A percentile compares a stretch with the other conserved stretches of the same genome.
These are phyloP conservation scores for Scalopus aquaticus DNA, from an alignment of 2,113 vertebrate species.

Conservation along the genomic window DNA sequence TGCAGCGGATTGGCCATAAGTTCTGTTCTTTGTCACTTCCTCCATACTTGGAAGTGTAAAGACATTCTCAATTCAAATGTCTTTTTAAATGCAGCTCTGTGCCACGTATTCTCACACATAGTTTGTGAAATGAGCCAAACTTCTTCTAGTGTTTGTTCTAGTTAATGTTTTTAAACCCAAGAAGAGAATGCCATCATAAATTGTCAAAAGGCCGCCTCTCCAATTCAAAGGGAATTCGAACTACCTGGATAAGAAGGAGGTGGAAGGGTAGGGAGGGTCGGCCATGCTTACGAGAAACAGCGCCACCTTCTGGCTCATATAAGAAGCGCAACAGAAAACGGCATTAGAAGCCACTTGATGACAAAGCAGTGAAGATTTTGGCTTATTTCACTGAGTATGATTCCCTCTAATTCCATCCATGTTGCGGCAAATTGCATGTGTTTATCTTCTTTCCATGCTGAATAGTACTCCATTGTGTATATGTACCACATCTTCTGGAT, in stretches of 20 bases:
- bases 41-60: background rate
- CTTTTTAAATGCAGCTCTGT: background rate
- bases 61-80: background rate
- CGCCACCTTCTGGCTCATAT: background rate
- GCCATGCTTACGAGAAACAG: background rate
- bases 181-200: background rate
- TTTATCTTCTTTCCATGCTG: too few species aligned
- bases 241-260: background rate
- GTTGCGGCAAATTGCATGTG: too few species aligned
- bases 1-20: background rate
- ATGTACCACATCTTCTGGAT: too few species aligned
- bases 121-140: background rate
- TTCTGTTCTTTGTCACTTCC: background rate
- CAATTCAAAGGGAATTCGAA: background rate
- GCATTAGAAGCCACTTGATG: background rate
- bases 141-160: background rate
- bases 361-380: too few species aligned
- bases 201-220: background rate
- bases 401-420: too few species aligned
- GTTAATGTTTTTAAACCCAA: constrained; percentile 3
- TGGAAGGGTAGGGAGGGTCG: background rate
- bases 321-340: constrained; percentile 19
- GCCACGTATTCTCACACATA: background rate
- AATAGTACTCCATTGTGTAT: too few species aligned
- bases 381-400: too few species aligned